Percentiles rank a stretch among this genome's conserved stretches.
Conservation (phyloP, 1,140 invertebrate species). For the Drosophila kanapiae region DNA sequence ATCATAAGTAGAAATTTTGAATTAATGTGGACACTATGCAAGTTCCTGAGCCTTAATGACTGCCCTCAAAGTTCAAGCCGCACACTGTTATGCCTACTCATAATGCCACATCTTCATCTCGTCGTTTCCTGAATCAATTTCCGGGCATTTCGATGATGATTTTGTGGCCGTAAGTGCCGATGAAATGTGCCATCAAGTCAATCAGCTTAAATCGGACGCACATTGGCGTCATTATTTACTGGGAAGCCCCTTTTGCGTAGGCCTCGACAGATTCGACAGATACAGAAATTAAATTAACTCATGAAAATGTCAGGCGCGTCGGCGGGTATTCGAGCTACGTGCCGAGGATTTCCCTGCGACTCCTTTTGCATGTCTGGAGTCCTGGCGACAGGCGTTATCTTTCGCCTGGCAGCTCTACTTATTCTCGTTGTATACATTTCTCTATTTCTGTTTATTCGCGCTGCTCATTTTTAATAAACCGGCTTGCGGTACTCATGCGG, state of each 20-base stretch:
- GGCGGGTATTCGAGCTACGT: conserved; percentile 49
- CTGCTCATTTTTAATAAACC: conserved; percentile 53
- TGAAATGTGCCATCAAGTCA: conserved; percentile 55
- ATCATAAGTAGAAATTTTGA: not conserved
- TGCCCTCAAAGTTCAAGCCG: not conserved
- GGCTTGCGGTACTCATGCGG: conserved; percentile 31
- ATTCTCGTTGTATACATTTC: conserved; percentile 1
- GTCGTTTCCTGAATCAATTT: conserved; percentile 49
- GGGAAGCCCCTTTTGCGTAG: conserved; percentile 12
- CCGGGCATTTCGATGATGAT: conserved; percentile 30
- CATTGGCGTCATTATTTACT: conserved; percentile 44
- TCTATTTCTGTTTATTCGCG: conserved; percentile 19
- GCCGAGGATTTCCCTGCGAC: conserved; percentile 49
- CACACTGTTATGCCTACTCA: not conserved
- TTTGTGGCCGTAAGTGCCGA: conserved; percentile 17
- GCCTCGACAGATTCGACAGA: conserved; percentile 35
- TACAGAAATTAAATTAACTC: conserved; percentile 69
- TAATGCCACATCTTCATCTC: conserved; percentile 29
- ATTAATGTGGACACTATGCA: not conserved
- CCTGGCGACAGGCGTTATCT: conserved; percentile 27
- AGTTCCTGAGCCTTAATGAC: not conserved
- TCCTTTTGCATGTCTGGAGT: conserved; percentile 36
- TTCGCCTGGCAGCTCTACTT: conserved; percentile 17
- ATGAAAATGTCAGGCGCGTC: conserved; percentile 41
- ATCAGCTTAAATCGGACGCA: conserved; percentile 62